Conservation (phyloP, 2,113 vertebrate genomes). For the Pampusana beccarii region DNA sequence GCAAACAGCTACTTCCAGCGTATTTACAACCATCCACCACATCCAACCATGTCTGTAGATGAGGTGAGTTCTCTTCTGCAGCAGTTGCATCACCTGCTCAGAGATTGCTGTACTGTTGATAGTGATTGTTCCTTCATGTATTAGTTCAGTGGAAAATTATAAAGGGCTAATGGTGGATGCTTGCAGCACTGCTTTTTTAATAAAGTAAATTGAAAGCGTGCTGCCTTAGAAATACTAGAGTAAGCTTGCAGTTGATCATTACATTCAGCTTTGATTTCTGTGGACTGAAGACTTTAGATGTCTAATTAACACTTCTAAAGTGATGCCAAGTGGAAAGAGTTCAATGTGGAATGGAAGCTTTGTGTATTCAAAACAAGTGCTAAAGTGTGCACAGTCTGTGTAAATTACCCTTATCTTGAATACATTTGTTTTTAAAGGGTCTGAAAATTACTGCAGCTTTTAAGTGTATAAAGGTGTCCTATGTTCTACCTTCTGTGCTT, state of each 20-base stretch:
- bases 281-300: neutral
- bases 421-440: neutral
- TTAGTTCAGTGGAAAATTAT: neutral
- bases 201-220: neutral
- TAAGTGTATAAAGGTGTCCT: neutral
- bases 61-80: slow-evolving; percentile 80
- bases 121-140: neutral
- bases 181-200: neutral
- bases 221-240: neutral
- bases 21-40: slow-evolving; percentile 99
- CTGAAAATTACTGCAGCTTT: neutral
- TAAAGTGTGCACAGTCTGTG: neutral
- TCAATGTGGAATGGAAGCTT: neutral
- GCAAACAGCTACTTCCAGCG: slow-evolving; percentile 99
- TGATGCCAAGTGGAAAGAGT: neutral
- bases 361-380: neutral
- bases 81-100: neutral
- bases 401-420: neutral
- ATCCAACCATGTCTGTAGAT: slow-evolving; percentile 99
- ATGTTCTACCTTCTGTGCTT: neutral
- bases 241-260: neutral
- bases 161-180: neutral
- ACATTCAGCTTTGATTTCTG: neutral
- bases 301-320: neutral
- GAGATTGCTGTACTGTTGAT: neutral